phyloP scores from a whole-genome alignment of 92 coral and sea anemone species.

The Epizoanthus scotinus region DNA sequence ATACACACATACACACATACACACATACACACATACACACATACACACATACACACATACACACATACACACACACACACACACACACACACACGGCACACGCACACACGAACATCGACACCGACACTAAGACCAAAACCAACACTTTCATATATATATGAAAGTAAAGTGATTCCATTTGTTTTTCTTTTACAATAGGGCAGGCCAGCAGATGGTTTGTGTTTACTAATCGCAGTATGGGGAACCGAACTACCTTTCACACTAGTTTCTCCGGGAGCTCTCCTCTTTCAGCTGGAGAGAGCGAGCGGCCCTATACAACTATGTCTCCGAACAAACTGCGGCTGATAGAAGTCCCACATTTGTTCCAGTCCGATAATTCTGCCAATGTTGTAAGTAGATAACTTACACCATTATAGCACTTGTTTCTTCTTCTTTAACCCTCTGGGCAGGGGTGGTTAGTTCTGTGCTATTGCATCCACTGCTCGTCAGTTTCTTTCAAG shows the following conservation, averaged over 20 bases:
- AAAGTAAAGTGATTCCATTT: too few relatives aligned
- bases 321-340: slow-evolving; percentile 29
- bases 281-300: not conserved
- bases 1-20: too few relatives aligned
- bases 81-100: not conserved
- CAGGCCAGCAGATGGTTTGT: not conserved
- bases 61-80: not conserved
- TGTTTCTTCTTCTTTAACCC: not conserved
- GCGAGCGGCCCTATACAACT: not conserved
- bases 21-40: too few relatives aligned
- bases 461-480: too few relatives aligned
- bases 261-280: not conserved
- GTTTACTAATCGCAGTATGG: not conserved
- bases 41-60: not conserved
- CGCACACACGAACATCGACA: not conserved
- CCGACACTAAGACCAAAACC: too few relatives aligned
- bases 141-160: too few relatives aligned
- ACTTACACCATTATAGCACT: not conserved
- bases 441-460: too few relatives aligned
- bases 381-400: slow-evolving; percentile 37
- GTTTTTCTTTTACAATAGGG: slow-evolving; percentile 5
- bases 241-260: not conserved
- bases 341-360: slow-evolving; percentile 32
- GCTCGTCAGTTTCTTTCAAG: too few relatives aligned
- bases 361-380: slow-evolving; percentile 47